Base-by-base conservation (phyloP, 2,888 invertebrate genomes). In the Ophion costatus region DNA sequence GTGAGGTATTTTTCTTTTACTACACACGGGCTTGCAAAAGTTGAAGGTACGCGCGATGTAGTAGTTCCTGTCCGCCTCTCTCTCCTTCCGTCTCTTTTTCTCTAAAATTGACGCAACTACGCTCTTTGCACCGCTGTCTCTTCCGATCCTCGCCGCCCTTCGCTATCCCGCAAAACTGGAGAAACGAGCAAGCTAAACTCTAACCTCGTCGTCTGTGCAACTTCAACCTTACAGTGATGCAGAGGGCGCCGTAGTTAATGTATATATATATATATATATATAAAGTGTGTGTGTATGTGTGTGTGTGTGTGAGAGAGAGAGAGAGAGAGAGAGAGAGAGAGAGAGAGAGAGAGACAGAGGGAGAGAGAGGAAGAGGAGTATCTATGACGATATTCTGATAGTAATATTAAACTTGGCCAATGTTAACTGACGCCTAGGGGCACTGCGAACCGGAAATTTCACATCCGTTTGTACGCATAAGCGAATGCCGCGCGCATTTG, bases 321-420 rank as follows among this genome's bases (percentile, higher is more conserved):
- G 24, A 24, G 24, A 24, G 24, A 24, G 24, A 24, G 24, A 24
- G 24, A 1, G 24, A 24, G 24, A 29, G 29, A 29, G 29, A 29
- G 29, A 29, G 29, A 51, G 51, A 14, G 3, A 14, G 17, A 51
- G 51, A 51, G 5, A 51, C 17, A 51, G 51, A 3, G 14, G 14
- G 14, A 14, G 45, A 45, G 2, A 14, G 45, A 45, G 38, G 14
- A 14, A 45, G 45, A 14, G 45, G 2, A 10, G 0, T 5, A 51
- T 1, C 66, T 73, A 84, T 82, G 88, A 86, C 86, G 87, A 86
- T 87, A 89, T 90, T 90, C 90, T 86, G 91, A 92, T 90, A 89
- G 89, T 88, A 89, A 90, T 90, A 91, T 91, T 88, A 90, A 91
- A 91, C 88, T 90, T 90, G 87, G 80, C 22, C 89, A 87, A 89